phyloP scores from a whole-genome alignment of 2,113 vertebrate species.

The Danionella cerebrum region DNA sequence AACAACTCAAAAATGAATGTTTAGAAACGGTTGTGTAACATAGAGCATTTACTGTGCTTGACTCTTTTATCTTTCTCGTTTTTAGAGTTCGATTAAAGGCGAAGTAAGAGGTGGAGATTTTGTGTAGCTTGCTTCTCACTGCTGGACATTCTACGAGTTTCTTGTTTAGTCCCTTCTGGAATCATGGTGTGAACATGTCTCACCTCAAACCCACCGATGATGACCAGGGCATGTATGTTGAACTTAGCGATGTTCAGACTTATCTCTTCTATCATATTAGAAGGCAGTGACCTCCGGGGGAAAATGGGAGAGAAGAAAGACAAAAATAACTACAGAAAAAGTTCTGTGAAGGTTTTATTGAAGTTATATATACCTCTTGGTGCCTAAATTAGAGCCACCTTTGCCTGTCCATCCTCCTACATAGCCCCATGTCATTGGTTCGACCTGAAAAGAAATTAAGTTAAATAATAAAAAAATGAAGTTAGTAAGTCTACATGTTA shows the following conservation, averaged over 20 bases:
- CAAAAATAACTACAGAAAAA: background rate
- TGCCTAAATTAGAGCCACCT: conserved; percentile 88
- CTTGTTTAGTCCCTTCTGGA: background rate
- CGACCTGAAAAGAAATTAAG: conserved; percentile 62
- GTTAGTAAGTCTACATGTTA: background rate
- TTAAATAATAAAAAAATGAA: background rate
- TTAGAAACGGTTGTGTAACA: too few relatives aligned
- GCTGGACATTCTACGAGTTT: too few relatives aligned
- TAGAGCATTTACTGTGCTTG: too few relatives aligned
- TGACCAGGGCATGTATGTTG: conserved; percentile 80
- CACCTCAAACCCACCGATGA: conserved; percentile 92
- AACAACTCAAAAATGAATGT: background rate
- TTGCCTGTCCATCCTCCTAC: conserved; percentile 86
- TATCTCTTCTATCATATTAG: conserved; percentile 77
- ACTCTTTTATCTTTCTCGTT: too few relatives aligned
- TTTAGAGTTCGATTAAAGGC: too few relatives aligned
- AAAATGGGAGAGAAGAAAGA: background rate
- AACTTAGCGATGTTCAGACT: conserved; percentile 74
- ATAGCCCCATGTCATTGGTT: conserved; percentile 76
- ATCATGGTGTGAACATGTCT: conserved; percentile 6
- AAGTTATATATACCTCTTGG: conserved; percentile 94
- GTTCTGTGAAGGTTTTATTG: background rate
- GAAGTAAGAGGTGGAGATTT: too few relatives aligned
- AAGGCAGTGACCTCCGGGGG: conserved; percentile 72
- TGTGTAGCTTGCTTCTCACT: too few relatives aligned